Conservation (phyloP, 2,113 vertebrate genomes). For the Triplophysa tibetana region DNA sequence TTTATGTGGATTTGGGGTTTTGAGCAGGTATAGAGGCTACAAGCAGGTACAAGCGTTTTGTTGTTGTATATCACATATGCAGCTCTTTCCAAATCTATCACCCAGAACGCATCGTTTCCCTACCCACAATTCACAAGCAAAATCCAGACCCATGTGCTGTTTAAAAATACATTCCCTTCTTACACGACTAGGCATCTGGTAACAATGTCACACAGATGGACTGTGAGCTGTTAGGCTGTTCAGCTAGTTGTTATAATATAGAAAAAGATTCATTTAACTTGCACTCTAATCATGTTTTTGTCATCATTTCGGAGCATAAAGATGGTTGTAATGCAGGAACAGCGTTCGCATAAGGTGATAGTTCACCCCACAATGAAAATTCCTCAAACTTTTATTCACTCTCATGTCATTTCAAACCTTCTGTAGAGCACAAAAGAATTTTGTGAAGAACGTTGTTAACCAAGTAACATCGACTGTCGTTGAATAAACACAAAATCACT, state of each 20-base stretch:
- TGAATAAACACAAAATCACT: no score
- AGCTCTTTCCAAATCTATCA: conserved; percentile 17
- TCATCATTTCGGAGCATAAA: no score
- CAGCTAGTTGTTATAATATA: neutral
- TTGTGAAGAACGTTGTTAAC: no score
- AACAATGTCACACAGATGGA: neutral
- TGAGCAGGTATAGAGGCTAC: neutral
- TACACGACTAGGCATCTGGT: neutral
- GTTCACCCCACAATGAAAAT: no score
- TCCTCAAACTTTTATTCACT: no score
- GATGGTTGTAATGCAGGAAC: no score
- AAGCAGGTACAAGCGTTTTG: conserved; percentile 27
- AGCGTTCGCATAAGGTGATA: no score
- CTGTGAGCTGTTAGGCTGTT: neutral
- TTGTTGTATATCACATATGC: neutral
- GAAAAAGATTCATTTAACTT: no score
- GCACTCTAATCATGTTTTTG: no score
- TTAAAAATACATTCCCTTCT: neutral
- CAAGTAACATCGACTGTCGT: no score
- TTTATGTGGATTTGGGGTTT: conserved; percentile 16
- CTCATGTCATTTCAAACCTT: no score
- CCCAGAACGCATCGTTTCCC: conserved; percentile 7
- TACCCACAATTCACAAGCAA: neutral
- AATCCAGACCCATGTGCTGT: neutral
- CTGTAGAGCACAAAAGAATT: no score